Evolutionary conservation across 2,113 vertebrate species (phyloP).

Genomic region (Atrichornis clamosus): DNA sequence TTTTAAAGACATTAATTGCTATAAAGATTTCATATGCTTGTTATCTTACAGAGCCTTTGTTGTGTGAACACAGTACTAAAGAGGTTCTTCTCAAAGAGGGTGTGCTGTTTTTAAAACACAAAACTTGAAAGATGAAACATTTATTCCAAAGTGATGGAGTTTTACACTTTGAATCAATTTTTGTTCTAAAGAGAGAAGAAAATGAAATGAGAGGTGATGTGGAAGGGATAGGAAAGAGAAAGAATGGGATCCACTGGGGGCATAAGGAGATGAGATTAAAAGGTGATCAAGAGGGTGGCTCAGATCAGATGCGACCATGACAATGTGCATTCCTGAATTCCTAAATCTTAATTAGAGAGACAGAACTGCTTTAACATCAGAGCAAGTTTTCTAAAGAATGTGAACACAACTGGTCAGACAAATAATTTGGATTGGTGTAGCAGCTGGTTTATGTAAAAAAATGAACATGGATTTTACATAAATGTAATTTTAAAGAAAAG

Average conservation of each 20-base stretch:
- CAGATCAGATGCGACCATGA: background rate
- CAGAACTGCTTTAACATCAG: background rate
- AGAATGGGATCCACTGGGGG: background rate
- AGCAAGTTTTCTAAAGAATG: background rate
- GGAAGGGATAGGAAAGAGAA: background rate
- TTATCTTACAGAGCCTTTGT: background rate
- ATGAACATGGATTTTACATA: background rate
- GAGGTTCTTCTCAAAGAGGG: background rate
- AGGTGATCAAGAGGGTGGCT: background rate
- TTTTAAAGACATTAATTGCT: background rate
- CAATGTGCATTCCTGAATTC: background rate
- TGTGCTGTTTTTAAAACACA: background rate
- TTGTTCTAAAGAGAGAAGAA: background rate
- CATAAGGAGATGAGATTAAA: background rate
- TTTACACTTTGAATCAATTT: background rate
- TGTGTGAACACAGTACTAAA: background rate
- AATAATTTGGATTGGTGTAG: background rate
- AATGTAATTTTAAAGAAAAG: conserved; percentile 2
- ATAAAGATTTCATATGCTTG: background rate
- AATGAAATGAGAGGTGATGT: background rate
- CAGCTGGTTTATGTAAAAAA: background rate
- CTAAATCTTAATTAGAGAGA: background rate
- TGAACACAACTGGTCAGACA: background rate
- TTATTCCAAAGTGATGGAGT: background rate
- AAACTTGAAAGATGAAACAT: background rate